phyloP scores from a whole-genome alignment of 2,888 invertebrate species.

The Keiferia lycopersicella region DNA sequence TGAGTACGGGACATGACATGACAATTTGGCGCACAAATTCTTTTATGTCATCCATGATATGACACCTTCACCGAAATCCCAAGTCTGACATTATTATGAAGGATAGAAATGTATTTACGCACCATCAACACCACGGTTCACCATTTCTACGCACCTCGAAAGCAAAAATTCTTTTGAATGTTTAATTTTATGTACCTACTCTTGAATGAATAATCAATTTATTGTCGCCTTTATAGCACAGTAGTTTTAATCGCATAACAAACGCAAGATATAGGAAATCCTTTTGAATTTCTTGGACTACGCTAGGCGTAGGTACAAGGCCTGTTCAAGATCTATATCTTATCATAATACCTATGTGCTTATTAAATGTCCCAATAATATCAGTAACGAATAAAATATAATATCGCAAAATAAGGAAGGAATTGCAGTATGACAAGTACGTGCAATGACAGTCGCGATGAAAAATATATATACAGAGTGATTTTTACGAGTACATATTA shows the following conservation, averaged over 20 bases:
- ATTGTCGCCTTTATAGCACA: neutral
- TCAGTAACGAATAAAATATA: conserved; percentile 9
- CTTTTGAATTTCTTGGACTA: conserved; percentile 3
- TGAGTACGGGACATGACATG: too few relatives aligned
- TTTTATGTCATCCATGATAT: too few relatives aligned
- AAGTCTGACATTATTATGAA: too few relatives aligned
- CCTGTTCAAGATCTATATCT: neutral
- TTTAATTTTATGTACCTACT: neutral
- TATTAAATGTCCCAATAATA: conserved; percentile 10
- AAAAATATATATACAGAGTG: conserved; percentile 17
- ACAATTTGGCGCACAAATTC: too few relatives aligned
- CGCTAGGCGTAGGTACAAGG: neutral
- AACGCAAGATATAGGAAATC: conserved; percentile 10
- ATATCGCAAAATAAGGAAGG: conserved; percentile 32
- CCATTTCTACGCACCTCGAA: too few relatives aligned
- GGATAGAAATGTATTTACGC: too few relatives aligned
- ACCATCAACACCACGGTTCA: too few relatives aligned
- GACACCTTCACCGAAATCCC: too few relatives aligned
- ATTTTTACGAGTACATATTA: neutral
- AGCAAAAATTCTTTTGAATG: too few relatives aligned
- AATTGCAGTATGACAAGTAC: conserved; percentile 34
- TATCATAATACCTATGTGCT: neutral
- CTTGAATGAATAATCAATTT: neutral
- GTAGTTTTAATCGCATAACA: neutral
- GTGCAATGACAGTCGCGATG: conserved; percentile 30